These are phyloP conservation scores for Chrysomela aeneicollis DNA, from an alignment of 2,888 invertebrate genomes.

Conservation along the genomic window DNA sequence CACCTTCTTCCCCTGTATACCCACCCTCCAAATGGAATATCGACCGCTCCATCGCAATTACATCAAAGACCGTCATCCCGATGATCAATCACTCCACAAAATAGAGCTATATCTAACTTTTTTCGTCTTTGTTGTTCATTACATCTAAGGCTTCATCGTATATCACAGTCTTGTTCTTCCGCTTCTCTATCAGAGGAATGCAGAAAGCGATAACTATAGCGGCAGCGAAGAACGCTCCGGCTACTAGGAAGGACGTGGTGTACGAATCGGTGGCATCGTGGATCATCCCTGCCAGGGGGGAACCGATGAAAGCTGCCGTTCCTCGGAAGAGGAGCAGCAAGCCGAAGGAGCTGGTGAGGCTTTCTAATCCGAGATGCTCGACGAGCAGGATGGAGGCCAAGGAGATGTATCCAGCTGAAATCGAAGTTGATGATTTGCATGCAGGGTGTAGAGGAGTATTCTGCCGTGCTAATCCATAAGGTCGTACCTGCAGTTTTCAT, in stretches of 20 bases:
- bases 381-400: conserved; percentile 97
- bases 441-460: no score
- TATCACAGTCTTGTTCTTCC: conserved; percentile 2
- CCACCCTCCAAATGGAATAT: no score
- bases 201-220: conserved; percentile 65
- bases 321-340: conserved; percentile 94
- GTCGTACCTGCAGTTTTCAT: no score
- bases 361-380: conserved; percentile 93
- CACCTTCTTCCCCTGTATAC: no score
- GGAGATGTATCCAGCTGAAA: conserved; percentile 93
- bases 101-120: neutral
- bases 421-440: no score
- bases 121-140: conserved; percentile 10
- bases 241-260: conserved; percentile 90
- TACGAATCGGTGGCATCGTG: conserved; percentile 90
- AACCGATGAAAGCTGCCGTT: conserved; percentile 89
- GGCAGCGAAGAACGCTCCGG: conserved; percentile 84
- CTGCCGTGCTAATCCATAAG: no score
- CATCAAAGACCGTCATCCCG: no score
- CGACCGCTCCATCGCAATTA: no score
- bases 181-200: conserved; percentile 18
- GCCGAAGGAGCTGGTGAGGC: conserved; percentile 96
- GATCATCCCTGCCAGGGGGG: conserved; percentile 87
- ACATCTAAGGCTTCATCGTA: conserved; percentile 16
- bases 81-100: no score